Conservation (phyloP, 2,797 vertebrate species). For the Chromis chromis region DNA sequence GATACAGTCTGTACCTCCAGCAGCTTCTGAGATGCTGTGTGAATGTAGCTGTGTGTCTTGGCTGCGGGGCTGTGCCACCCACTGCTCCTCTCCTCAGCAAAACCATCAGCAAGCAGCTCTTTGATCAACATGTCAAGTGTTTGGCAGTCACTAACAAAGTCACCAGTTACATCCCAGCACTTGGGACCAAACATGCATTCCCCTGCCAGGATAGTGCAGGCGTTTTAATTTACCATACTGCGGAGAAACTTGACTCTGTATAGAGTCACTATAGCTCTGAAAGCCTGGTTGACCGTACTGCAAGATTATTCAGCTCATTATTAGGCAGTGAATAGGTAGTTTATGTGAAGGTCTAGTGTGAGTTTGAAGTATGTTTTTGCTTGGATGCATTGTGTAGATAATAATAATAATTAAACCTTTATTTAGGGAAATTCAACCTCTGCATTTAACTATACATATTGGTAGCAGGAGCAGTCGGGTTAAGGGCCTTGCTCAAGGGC, state of each 20-base stretch:
- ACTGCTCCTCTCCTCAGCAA: slow-evolving; percentile 28
- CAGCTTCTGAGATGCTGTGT: slow-evolving; percentile 15
- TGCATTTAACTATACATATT: too few species aligned
- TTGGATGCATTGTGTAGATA: too few species aligned
- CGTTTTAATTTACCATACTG: slow-evolving; percentile 40
- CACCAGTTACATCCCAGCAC: slow-evolving; percentile 32
- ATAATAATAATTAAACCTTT: too few species aligned
- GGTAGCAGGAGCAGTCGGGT: too few species aligned
- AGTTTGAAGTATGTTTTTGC: too few species aligned
- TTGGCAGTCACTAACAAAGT: slow-evolving; percentile 49
- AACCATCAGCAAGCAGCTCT: slow-evolving; percentile 47
- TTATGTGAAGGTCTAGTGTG: too few species aligned
- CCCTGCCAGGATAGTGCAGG: slow-evolving; percentile 37
- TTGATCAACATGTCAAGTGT: slow-evolving; percentile 55
- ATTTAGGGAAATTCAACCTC: too few species aligned
- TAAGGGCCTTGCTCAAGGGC: too few species aligned
- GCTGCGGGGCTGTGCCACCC: slow-evolving; percentile 21
- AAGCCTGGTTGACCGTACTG: background rate
- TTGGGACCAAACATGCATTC: slow-evolving; percentile 21
- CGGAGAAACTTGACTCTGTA: slow-evolving; percentile 21
- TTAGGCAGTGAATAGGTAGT: too few species aligned
- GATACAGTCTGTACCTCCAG: background rate
- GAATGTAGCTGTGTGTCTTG: background rate
- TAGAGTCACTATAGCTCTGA: background rate
- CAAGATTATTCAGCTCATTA: background rate